Evolutionary conservation across 1,140 invertebrate species (phyloP), one percentile per base, ranked within the genome.

Genomic region (Grapholita molesta): DNA sequence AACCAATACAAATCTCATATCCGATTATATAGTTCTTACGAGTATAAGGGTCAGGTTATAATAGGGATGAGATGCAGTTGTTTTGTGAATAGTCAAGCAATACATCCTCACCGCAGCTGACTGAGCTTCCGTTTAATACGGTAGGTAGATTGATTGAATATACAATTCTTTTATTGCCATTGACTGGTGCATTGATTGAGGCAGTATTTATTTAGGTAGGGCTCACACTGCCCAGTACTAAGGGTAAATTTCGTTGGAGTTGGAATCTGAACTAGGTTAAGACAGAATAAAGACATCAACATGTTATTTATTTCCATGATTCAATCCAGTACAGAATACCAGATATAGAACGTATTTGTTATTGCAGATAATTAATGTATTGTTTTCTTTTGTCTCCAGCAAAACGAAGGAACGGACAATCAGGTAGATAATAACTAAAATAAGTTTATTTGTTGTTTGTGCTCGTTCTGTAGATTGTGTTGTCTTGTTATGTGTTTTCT

Each of bases 381-480:
- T 79, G 69, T 84, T 83, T 88, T 87, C 75, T 86, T 72, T 87
- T 89, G 83, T 85, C 82, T 72, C 69, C 82, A 90, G 86, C 83
- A 83, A 71, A 86, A 88, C 80, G 78, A 82, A 86, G 85, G 84
- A 84, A 81, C 84, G 67, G 86, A 90, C 71, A 89, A 88, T 83
- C 85, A 90, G 88, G 88, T 90, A 90, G 66, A 64, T 66, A 61
- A 24, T n/a, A 57, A 0, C 64, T 52, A 12, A 35, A 57, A 57
- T 67, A 69, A 25, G n/a, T 69, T 67, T 33, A 69, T 42, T 33
- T 70, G 32, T 28, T 68, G 35, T 67, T 23, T 38, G 61, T 66
- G 61, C 64, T n/a, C 53, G 24, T 69, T 64, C 12, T 1, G 15
- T 48, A 2, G 0, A 42, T 18, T 42, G 42, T 42, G n/a, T 42